A percentile compares a stretch with the other conserved stretches of the same genome.
These are phyloP conservation scores for Ephydatia muelleri DNA, from an alignment of 37 sponge, comb jelly and placozoan genomes.

Conservation along the genomic window DNA sequence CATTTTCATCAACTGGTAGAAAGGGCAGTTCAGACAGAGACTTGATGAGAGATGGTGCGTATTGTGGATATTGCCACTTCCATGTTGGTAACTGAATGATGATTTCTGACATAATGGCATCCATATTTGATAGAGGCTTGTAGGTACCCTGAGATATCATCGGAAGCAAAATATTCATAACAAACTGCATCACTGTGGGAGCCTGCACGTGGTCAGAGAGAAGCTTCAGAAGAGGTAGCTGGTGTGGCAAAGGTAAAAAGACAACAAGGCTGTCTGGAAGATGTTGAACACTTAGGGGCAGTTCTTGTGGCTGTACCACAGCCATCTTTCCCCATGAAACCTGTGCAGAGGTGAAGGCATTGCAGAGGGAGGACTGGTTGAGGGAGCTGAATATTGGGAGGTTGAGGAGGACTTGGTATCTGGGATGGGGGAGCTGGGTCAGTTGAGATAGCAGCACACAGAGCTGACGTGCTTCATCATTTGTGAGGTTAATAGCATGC, in stretches of 20 bases:
- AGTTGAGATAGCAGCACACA: neutral
- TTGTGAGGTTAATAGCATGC: neutral
- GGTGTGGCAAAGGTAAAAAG: neutral
- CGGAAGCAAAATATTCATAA: conserved; percentile 15
- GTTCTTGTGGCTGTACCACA: conserved; percentile 20
- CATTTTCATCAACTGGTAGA: neutral
- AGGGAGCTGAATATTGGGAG: neutral
- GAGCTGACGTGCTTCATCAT: conserved; percentile 22
- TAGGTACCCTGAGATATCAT: conserved; percentile 5
- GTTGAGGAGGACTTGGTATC: neutral
- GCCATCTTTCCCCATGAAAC: neutral
- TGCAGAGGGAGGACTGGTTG: neutral
- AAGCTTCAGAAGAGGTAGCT: conserved; percentile 13
- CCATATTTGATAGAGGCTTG: neutral
- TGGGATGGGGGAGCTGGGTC: neutral
- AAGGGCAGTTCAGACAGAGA: conserved; percentile 4
- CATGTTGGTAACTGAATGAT: neutral
- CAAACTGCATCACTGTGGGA: conserved; percentile 17
- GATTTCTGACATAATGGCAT: conserved; percentile 26
- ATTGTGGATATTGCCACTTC: neutral
- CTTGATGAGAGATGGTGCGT: neutral
- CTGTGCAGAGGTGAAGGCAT: neutral
- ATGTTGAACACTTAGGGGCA: neutral
- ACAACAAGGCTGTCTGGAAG: conserved; percentile 19
- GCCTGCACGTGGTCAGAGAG: conserved; percentile 2